phyloP scores from a whole-genome alignment of 1,140 invertebrate species.

The Musca vetustissima region DNA sequence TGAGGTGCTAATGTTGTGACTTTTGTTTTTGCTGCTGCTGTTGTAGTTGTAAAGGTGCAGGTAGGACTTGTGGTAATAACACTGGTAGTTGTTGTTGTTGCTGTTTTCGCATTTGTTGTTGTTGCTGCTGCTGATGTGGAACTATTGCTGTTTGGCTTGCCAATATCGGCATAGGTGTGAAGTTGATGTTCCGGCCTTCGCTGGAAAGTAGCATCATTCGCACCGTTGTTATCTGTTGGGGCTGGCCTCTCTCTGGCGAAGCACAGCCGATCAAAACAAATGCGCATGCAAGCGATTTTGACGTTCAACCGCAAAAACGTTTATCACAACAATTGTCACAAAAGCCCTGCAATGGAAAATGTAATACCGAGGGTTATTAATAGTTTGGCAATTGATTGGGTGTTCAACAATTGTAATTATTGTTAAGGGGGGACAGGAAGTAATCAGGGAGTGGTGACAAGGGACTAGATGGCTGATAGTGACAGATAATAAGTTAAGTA shows the following conservation, averaged over 20 bases:
- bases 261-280: constrained; percentile 83
- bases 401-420: too few relatives aligned
- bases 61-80: constrained; percentile 25
- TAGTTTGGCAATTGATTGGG: too few relatives aligned
- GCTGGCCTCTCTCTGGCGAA: constrained; percentile 80
- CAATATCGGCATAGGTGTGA: constrained; percentile 57
- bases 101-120: neutral
- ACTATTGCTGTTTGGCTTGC: constrained; percentile 29
- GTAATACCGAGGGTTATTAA: neutral
- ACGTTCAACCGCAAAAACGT: constrained; percentile 37
- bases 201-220: constrained; percentile 24
- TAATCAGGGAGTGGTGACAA: too few relatives aligned
- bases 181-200: constrained; percentile 55
- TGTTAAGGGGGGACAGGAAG: too few relatives aligned
- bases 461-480: too few relatives aligned
- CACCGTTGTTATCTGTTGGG: constrained; percentile 70
- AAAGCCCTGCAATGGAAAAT: constrained; percentile 36
- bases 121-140: neutral
- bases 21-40: constrained; percentile 15
- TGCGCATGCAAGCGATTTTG: constrained; percentile 77
- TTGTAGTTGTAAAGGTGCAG: constrained; percentile 20
- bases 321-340: constrained; percentile 17
- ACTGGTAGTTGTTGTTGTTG: neutral
- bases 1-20: constrained; percentile 4
- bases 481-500: too few relatives aligned